Evolutionary conservation across 2,888 invertebrate species (phyloP), one percentile per base, ranked within the genome.

Genomic region (Deroplatys truncata): DNA sequence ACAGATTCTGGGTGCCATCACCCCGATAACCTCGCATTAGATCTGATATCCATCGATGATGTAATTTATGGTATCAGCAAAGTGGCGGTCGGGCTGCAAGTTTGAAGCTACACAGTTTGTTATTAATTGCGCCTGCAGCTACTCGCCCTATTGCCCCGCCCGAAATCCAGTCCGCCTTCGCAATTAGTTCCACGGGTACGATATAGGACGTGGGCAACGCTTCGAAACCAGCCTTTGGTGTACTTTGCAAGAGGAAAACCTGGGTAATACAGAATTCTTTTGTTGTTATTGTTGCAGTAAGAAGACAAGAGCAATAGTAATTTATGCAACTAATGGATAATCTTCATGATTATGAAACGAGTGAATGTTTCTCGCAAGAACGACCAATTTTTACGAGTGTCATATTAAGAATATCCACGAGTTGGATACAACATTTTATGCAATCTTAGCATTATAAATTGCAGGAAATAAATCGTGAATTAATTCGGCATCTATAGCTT

Each of bases 121-220:
- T 85, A 85, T 85, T 85, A 85, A 85, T 85, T 85, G 49, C 43
- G n/a, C n/a, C 85, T 85, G n/a, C n/a, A 43, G 25, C 49, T 35
- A 28, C 43, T 8, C 85, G 49, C 49, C 13, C 49, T 20, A 72
- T 20, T 43, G 85, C 85, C 85, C 85, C 85, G 31, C 85, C 85
- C 85, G 85, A 85, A 43, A 85, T 85, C 85, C 85, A 49, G 85
- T 85, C 85, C 85, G 85, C 85, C 85, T 85, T 28, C 49, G 85
- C 85, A 28, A 84, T 84, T 84, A 28, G 29, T 84, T 84, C 84
- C 84, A 72, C 84, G n/a, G 84, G 28, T 84, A 84, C 84, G 28
- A 28, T 29, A 29, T 28, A 84, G 28, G 29, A 84, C 28, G 28
- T 28, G 28, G 84, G 28, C 84, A 84, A 29, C 28, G 29, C 56